Evolutionary conservation across 2,113 vertebrate genomes (phyloP).

Genomic region (Notarius lentiginosus): DNA sequence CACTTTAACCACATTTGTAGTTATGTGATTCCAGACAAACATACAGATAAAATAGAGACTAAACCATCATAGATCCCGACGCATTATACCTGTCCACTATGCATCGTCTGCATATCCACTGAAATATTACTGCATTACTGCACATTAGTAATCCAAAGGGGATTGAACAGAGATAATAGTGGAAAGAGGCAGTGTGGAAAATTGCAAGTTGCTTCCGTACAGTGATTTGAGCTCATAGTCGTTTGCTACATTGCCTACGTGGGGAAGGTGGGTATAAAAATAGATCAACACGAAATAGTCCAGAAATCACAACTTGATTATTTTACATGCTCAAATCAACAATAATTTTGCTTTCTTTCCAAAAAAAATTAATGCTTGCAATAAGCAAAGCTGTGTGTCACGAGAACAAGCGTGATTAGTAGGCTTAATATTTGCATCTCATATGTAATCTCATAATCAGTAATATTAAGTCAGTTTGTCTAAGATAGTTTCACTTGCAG

Average conservation of each 20-base stretch:
- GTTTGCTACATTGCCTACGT: neutral
- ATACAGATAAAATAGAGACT: neutral
- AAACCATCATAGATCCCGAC: neutral
- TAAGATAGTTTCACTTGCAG: neutral
- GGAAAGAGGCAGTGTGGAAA: neutral
- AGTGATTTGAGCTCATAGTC: neutral
- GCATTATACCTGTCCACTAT: neutral
- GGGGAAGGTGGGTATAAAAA: neutral
- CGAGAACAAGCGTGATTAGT: neutral
- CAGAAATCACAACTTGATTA: neutral
- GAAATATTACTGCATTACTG: conserved; percentile 8
- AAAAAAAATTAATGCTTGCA: neutral
- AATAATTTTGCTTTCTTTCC: neutral
- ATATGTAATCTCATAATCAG: neutral
- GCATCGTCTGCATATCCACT: neutral
- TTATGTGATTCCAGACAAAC: neutral
- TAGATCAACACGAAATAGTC: conserved; percentile 14
- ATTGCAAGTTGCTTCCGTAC: conserved; percentile 24
- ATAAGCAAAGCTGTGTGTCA: neutral
- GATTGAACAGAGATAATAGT: neutral
- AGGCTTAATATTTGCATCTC: neutral
- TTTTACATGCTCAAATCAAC: neutral
- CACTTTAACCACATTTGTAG: neutral
- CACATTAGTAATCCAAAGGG: conserved; percentile 22
- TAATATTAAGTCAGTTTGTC: neutral